Conservation (phyloP, 1,140 invertebrate species). For the Subanguina moxae region DNA sequence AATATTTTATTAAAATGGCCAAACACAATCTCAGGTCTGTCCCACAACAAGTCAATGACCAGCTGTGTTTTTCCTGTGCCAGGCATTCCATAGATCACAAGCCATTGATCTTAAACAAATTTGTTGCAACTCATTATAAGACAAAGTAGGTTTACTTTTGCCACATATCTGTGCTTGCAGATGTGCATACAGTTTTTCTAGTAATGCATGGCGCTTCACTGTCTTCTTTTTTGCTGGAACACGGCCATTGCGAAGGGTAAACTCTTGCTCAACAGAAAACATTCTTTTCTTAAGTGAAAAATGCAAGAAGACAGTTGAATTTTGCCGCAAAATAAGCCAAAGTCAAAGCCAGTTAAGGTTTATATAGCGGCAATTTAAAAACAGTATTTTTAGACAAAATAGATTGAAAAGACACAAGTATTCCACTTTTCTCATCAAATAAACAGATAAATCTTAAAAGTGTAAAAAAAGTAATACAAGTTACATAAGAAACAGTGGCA, state of each 20-base stretch:
- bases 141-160: neutral
- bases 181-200: neutral
- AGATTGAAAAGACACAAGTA: too few relatives aligned
- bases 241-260: neutral
- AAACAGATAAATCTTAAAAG: too few relatives aligned
- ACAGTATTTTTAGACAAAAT: too few relatives aligned
- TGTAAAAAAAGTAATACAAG: too few relatives aligned
- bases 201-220: neutral
- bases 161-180: neutral
- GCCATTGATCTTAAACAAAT: constrained; percentile 6
- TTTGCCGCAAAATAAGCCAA: too few relatives aligned
- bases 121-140: neutral
- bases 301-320: too few relatives aligned
- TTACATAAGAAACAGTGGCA: too few relatives aligned
- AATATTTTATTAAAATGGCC: constrained; percentile 9
- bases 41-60: constrained; percentile 11
- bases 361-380: too few relatives aligned
- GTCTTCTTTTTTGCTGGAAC: constrained; percentile 8
- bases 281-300: neutral
- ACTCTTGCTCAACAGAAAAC: neutral
- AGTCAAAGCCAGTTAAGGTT: too few relatives aligned
- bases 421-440: too few relatives aligned
- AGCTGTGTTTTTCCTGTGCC: constrained; percentile 14
- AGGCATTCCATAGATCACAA: constrained; percentile 11
- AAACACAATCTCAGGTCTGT: constrained; percentile 5